Conservation (phyloP, 2,888 invertebrate genomes). For the Xestia sexstrigata region DNA sequence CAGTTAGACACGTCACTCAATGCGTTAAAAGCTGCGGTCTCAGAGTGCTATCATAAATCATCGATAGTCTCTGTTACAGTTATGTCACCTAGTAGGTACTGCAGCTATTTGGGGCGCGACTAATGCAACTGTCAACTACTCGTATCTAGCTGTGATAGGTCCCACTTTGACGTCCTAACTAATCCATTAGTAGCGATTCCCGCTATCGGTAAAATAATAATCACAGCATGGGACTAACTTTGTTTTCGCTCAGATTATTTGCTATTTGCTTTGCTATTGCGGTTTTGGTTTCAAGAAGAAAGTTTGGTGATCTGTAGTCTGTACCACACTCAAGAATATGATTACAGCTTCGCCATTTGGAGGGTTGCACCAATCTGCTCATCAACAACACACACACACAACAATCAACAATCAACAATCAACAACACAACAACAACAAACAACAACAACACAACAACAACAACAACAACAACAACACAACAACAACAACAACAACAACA, state of each 20-base stretch:
- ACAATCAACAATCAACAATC: too few relatives aligned
- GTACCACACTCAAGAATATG: background rate
- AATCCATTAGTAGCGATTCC: background rate
- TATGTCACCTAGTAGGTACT: background rate
- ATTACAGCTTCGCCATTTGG: too few relatives aligned
- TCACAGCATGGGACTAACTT: too few relatives aligned
- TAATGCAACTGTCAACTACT: constrained; percentile 3
- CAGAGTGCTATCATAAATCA: constrained; percentile 20
- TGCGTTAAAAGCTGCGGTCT: constrained; percentile 24
- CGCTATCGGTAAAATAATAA: background rate
- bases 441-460: too few relatives aligned
- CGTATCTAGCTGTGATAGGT: background rate
- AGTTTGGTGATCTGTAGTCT: background rate
- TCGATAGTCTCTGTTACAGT: constrained; percentile 1
- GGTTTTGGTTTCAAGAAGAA: background rate
- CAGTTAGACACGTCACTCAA: background rate
- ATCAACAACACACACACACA: too few relatives aligned
- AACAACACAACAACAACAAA: too few relatives aligned
- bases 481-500: too few relatives aligned
- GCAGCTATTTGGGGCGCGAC: constrained; percentile 26
- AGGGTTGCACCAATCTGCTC: too few relatives aligned
- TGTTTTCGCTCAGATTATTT: background rate
- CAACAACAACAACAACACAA: too few relatives aligned
- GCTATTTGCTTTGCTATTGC: background rate
- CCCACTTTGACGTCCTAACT: background rate